Evolutionary conservation across 1,140 invertebrate species (phyloP).

Genomic region (Lepidurus couesii): DNA sequence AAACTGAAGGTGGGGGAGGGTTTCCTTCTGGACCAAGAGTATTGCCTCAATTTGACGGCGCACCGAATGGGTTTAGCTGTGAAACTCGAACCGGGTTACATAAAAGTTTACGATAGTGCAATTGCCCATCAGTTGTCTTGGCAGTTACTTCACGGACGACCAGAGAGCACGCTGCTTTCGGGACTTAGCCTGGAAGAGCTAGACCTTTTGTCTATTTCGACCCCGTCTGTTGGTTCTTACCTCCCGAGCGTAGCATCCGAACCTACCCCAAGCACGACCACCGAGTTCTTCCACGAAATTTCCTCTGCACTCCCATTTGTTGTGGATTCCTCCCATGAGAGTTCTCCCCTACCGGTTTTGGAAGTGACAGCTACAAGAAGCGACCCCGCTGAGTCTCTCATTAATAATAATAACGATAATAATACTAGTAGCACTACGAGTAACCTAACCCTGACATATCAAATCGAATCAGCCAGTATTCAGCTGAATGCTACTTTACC

Average conservation of each 20-base stretch:
- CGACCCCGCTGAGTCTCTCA: background rate
- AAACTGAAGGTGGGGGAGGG: background rate
- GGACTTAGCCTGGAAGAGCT: background rate
- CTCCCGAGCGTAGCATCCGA: background rate
- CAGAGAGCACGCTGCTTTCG: background rate
- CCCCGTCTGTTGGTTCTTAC: background rate
- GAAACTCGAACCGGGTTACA: background rate
- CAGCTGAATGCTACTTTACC: background rate
- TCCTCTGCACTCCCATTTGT: background rate
- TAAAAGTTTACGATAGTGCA: background rate
- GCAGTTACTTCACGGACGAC: background rate
- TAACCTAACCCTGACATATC: constrained; percentile 6
- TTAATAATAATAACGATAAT: background rate
- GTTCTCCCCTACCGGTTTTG: background rate
- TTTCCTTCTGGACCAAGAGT: background rate
- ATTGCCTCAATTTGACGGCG: background rate
- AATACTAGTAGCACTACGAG: background rate
- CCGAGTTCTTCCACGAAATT: background rate
- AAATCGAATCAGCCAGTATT: constrained; percentile 8
- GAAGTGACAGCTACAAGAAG: background rate
- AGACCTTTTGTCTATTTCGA: background rate
- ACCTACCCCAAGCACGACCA: background rate
- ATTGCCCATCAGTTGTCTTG: background rate
- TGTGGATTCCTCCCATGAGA: background rate
- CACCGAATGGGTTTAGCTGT: constrained; percentile 8